Percentiles rank a stretch among this genome's conserved stretches.
phyloP scores from a whole-genome alignment of 37 sponge, comb jelly and placozoan species.

The Lycopodina hypogea region DNA sequence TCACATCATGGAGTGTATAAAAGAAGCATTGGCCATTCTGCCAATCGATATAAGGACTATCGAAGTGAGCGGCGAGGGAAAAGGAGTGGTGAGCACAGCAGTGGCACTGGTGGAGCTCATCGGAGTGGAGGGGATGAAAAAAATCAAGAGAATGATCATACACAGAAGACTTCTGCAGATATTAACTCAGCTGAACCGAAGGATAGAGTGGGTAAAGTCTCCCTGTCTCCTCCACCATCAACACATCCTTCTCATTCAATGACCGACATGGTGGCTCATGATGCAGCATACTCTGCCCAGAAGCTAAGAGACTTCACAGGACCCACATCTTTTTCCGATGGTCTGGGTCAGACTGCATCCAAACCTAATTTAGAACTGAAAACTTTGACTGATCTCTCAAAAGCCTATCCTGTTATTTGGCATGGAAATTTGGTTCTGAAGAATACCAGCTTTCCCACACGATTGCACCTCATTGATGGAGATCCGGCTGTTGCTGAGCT shows the following conservation, averaged over 20 bases:
- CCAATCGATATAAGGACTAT: neutral
- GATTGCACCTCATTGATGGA: constrained; percentile 91
- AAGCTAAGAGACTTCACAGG: constrained; percentile 54
- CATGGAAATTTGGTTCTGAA: constrained; percentile 88
- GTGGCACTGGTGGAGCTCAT: neutral
- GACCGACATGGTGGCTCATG: neutral
- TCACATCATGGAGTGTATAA: neutral
- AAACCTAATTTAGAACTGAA: constrained; percentile 52
- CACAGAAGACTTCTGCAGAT: neutral
- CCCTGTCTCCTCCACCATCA: neutral
- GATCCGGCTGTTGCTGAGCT: constrained; percentile 76
- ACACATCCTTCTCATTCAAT: constrained; percentile 1
- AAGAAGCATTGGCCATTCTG: neutral
- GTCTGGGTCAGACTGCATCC: constrained; percentile 7
- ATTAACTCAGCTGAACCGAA: neutral
- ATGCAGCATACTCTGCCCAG: constrained; percentile 48
- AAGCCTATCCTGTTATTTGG: constrained; percentile 87
- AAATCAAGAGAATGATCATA: neutral
- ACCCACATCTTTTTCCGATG: constrained; percentile 36
- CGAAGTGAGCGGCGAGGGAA: neutral
- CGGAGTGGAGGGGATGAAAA: neutral
- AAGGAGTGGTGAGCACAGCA: neutral
- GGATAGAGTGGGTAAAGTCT: neutral
- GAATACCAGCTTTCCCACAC: constrained; percentile 86
- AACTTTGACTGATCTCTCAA: constrained; percentile 70